Percentiles rank a stretch among this genome's conserved stretches.
Conservation (phyloP, 2,797 vertebrate species). For the Acestrorhynchus altus region DNA sequence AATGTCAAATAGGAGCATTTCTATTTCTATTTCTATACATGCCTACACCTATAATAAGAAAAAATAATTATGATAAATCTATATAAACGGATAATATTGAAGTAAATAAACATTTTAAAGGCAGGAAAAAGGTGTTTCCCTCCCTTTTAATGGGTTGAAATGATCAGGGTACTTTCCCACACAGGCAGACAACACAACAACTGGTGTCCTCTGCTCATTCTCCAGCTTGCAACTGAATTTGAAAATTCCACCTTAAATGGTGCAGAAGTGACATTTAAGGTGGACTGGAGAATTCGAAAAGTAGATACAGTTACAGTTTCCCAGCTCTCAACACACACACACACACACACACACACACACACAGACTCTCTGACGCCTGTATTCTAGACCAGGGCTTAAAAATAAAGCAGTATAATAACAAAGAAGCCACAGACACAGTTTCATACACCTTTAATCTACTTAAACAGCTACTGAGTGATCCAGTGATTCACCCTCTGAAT, state of each 20-base stretch:
- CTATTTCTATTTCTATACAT: too few relatives aligned
- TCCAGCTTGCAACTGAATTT: neutral
- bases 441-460: neutral
- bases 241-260: neutral
- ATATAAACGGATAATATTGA: too few relatives aligned
- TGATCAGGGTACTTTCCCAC: neutral
- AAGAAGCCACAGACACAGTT: neutral
- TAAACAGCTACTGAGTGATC: too few relatives aligned
- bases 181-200: neutral
- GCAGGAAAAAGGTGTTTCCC: too few relatives aligned
- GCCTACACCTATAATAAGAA: too few relatives aligned
- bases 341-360: neutral
- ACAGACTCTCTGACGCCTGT: constrained; percentile 12
- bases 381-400: neutral
- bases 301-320: neutral
- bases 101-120: too few relatives aligned
- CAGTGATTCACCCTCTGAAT: neutral
- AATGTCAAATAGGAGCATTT: too few relatives aligned
- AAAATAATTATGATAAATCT: too few relatives aligned
- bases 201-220: too few relatives aligned
- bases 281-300: neutral
- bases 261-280: neutral
- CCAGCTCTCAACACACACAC: neutral
- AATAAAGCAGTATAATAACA: neutral
- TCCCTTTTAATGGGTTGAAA: too few relatives aligned